These are phyloP conservation scores for Listronotus bonariensis DNA, from an alignment of 1,140 invertebrate genomes.

Conservation along the genomic window DNA sequence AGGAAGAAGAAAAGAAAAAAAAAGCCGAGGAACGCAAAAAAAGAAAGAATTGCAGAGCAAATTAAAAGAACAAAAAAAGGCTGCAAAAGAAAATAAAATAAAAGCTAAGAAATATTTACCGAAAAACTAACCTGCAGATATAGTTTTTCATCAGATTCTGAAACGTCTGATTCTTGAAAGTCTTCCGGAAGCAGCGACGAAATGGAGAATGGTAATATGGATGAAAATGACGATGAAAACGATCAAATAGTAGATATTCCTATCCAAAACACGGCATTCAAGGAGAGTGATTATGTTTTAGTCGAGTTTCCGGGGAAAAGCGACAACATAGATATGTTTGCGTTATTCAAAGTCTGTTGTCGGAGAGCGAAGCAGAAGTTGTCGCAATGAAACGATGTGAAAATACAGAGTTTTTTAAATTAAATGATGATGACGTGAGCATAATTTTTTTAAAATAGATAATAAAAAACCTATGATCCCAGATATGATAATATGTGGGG, in stretches of 20 bases:
- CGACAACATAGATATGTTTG: no score
- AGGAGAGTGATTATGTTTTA: no score
- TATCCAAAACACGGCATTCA: no score
- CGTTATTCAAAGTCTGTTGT: not conserved
- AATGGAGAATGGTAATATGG: not conserved
- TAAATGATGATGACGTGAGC: no score
- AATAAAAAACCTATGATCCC: not conserved
- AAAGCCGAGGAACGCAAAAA: not conserved
- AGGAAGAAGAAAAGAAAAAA: not conserved
- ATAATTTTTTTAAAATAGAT: not conserved
- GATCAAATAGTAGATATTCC: no score
- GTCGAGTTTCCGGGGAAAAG: no score
- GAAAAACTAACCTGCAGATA: not conserved
- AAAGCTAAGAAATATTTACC: not conserved
- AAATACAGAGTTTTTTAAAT: no score
- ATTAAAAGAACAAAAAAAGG: not conserved
- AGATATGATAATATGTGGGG: not conserved
- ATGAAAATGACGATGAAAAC: no score
- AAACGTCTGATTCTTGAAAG: not conserved
- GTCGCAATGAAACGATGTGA: not conserved
- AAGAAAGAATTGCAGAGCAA: not conserved
- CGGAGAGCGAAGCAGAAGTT: not conserved
- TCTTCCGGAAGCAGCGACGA: slow-evolving; percentile 1
- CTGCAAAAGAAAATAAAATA: not conserved
- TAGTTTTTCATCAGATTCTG: slow-evolving; percentile 3